A percentile compares a stretch with the other conserved stretches of the same genome.
phyloP scores from a whole-genome alignment of 2,113 vertebrate species.

The Phyllostomus discolor region DNA sequence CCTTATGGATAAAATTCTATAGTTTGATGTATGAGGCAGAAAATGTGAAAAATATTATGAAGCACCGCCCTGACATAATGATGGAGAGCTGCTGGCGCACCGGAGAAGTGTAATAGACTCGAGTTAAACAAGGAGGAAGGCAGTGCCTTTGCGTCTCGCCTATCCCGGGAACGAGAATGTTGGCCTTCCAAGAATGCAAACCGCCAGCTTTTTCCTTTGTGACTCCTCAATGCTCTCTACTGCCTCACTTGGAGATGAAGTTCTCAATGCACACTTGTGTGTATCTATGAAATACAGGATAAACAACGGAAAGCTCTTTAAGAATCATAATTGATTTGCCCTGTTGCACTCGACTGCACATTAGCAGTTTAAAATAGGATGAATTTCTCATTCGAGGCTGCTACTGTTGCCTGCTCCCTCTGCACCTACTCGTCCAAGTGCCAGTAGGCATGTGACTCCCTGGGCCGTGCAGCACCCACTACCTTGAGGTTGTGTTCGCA shows the following conservation, averaged over 20 bases:
- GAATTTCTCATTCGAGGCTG: not conserved
- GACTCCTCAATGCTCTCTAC: not conserved
- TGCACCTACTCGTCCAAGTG: not conserved
- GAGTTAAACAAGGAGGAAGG: conserved; percentile 62
- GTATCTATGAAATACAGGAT: not conserved
- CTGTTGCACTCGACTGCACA: not conserved
- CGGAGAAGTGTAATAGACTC: conserved; percentile 65
- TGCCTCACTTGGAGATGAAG: not conserved
- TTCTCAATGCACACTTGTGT: not conserved
- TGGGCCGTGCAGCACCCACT: rapidly evolving
- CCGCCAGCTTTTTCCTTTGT: conserved; percentile 7
- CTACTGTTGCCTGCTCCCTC: not conserved
- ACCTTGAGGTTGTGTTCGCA: not conserved
- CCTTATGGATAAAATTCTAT: conserved; percentile 81
- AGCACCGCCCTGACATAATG: conserved; percentile 78
- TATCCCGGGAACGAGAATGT: not conserved
- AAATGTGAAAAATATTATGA: conserved; percentile 86
- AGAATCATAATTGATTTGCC: not conserved
- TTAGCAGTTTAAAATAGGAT: not conserved
- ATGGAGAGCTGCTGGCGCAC: conserved; percentile 76
- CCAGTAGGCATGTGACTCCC: not conserved
- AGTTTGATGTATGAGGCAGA: conserved; percentile 84
- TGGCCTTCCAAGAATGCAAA: conserved; percentile 18
- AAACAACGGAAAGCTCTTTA: not conserved
- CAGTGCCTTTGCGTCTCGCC: not conserved